Base-by-base conservation (phyloP, 2,113 vertebrate genomes). In the Isurus oxyrinchus region DNA sequence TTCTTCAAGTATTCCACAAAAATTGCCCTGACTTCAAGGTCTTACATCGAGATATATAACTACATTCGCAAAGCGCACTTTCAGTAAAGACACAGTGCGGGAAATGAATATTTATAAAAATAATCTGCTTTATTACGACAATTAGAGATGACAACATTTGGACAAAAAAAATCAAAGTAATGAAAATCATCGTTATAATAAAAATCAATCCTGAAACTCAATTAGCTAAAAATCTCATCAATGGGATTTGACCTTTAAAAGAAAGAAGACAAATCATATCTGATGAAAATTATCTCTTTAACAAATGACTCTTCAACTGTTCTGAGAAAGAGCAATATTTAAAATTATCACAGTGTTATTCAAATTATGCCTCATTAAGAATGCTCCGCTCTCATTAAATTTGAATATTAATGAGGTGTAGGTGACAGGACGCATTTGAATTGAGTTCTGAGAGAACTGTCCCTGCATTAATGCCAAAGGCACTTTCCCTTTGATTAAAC, bases 221-320 rank as follows among this genome's bases (percentile, higher is more conserved):
- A 95, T 95, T 95, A 95, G 63, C 63, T 69, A 67, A 95, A 69
- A 95, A 69, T 69, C 94, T 69, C 94, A 95, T 72, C 94, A 95
- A 95, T 69, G 66, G 53, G 94, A 69, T 53, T 69, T 95, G 94
- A 95, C 94, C 94, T 72, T 95, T 69, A 67, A 94, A 67, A 67
- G 93, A 94, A 49, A 94, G 35, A 11, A 1, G 7, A 31, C 49
- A 69, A 95, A 49, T 95, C 63, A 23, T 11, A 6, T 40, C 25
- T 95, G 66, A 95, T 95, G 44, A 69, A 95, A 95, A 95, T 72
- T 95, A 72, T 25, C 94, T 72, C 94, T 49, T 95, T 95, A 69
- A 72, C 94, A 95, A 95, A 95, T 95, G 94, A 67, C 94, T 95
- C 66, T 53, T 72, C 94, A 95, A 95, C 94, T 49, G 63, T 95